These are phyloP conservation scores for Scaptomyza tumidula DNA, from an alignment of 2,888 invertebrate genomes.

Conservation along the genomic window DNA sequence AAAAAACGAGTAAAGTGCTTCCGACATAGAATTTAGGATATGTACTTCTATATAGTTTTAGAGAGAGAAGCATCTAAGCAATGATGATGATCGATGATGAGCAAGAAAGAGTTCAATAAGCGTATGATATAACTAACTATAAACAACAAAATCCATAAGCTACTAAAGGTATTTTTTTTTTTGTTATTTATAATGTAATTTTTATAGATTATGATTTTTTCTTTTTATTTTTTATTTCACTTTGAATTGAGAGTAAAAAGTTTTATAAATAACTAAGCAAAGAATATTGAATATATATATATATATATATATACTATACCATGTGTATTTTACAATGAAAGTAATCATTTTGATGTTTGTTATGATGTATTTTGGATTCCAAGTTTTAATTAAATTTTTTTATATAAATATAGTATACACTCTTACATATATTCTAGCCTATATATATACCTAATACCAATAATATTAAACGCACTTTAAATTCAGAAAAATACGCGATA, in stretches of 20 bases:
- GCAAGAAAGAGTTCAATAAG: slow-evolving; percentile 37
- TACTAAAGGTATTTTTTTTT: neutral
- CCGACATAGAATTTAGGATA: slow-evolving; percentile 71
- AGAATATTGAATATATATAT: slow-evolving; percentile 16
- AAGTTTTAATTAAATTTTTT: slow-evolving; percentile 67
- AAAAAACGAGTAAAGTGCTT: slow-evolving; percentile 78
- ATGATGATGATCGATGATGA: slow-evolving; percentile 22
- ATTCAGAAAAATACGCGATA: slow-evolving; percentile 10
- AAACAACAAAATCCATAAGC: slow-evolving; percentile 13
- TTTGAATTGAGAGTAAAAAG: slow-evolving; percentile 6
- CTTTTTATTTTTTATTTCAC: slow-evolving; percentile 16
- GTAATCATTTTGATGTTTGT: slow-evolving; percentile 67
- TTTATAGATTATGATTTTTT: slow-evolving; percentile 1
- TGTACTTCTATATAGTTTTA: slow-evolving; percentile 44
- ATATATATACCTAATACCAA: slow-evolving; percentile 26
- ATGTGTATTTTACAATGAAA: slow-evolving; percentile 54
- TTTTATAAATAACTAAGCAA: slow-evolving; percentile 4
- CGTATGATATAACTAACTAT: slow-evolving; percentile 18
- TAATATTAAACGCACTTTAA: slow-evolving; percentile 16
- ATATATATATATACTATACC: slow-evolving; percentile 24
- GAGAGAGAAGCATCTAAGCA: slow-evolving; percentile 29
- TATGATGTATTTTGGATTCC: slow-evolving; percentile 76
- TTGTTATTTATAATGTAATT: slow-evolving; percentile 9
- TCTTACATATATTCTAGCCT: slow-evolving; percentile 30
- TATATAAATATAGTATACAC: slow-evolving; percentile 48